Base-by-base conservation (phyloP, 2,888 invertebrate genomes). In the Brachyptera risi region DNA sequence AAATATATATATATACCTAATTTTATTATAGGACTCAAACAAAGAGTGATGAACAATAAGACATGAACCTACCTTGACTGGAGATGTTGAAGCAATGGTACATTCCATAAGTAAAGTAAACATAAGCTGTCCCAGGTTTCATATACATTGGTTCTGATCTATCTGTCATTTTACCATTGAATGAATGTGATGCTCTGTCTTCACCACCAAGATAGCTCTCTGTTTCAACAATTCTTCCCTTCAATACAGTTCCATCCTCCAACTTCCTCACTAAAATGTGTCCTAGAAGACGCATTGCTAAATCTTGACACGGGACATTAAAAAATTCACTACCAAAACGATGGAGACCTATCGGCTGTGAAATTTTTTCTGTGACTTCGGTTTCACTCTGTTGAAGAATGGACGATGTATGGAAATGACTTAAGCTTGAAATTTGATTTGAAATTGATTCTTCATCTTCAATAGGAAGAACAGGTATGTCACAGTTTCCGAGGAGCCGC, bases 41-140 rank as follows among this genome's bases (percentile, higher is more conserved):
- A n/a, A n/a, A n/a, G n/a, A n/a, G n/a, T n/a, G n/a, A n/a, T n/a
- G n/a, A n/a, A n/a, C n/a, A n/a, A n/a, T n/a, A n/a, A n/a, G n/a
- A n/a, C n/a, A 9, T 44, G 9, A 44, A 63, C 67, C 66, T 68
- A 83, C 84, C 83, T 74, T 75, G 72, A 67, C 84, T 82, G 27
- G 87, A 87, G 63, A 89, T 83, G 71, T 89, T 89, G 69, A 88
- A 81, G 70, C 87, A 87, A 68, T 82, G 78, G 69, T 88, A 87
- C 82, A 87, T 85, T 65, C 88, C 88, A 71, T 88, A 88, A 1
- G 86, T 87, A 68, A 83, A 76, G 68, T 88, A 88, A 2, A 89
- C 84, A 71, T 84, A 88, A 24, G 81, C 78, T 9, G 88, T 88
- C 15, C 88, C 88, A 19, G 86, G 82, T 58, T 76, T 72, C 85